Percentiles rank a stretch among this genome's conserved stretches.
These are phyloP conservation scores for Chymomyza procnemis DNA, from an alignment of 2,888 invertebrate species.

Conservation along the genomic window DNA sequence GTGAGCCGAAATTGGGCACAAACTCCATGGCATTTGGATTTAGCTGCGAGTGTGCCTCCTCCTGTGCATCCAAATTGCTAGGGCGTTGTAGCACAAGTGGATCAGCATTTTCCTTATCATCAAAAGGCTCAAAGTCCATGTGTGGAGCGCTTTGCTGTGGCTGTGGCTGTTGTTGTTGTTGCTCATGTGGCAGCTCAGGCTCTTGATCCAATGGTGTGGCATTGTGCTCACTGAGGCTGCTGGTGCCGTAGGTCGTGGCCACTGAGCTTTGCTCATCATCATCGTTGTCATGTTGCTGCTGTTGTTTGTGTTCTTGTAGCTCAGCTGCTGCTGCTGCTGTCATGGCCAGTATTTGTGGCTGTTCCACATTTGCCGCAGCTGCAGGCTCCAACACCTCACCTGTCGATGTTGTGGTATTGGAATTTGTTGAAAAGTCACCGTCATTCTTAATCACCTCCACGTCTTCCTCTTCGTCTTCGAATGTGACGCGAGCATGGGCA, in stretches of 20 bases:
- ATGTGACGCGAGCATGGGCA: constrained; percentile 28
- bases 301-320: constrained; percentile 4
- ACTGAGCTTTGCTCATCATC: constrained; percentile 74
- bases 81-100: constrained; percentile 18
- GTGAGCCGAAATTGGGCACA: constrained; percentile 79
- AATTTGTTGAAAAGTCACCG: constrained; percentile 71
- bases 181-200: background rate
- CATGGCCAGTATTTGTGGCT: background rate
- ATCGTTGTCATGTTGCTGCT: constrained; percentile 62
- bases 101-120: constrained; percentile 57
- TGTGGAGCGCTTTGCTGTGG: constrained; percentile 1
- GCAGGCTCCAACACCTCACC: constrained; percentile 40
- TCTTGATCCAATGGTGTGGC: constrained; percentile 30
- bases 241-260: constrained; percentile 74
- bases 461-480: constrained; percentile 52
- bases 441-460: constrained; percentile 71
- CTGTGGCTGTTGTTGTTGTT: background rate
- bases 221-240: constrained; percentile 71
- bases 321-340: constrained; percentile 12
- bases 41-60: constrained; percentile 86
- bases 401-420: constrained; percentile 62
- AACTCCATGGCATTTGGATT: constrained; percentile 94
- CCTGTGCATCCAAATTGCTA: constrained; percentile 23
- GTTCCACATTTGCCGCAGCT: constrained; percentile 14
- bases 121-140: constrained; percentile 32